Evolutionary conservation across 2,888 invertebrate genomes (phyloP), one percentile per base, ranked within the genome.

Genomic region (Apantesis nais): DNA sequence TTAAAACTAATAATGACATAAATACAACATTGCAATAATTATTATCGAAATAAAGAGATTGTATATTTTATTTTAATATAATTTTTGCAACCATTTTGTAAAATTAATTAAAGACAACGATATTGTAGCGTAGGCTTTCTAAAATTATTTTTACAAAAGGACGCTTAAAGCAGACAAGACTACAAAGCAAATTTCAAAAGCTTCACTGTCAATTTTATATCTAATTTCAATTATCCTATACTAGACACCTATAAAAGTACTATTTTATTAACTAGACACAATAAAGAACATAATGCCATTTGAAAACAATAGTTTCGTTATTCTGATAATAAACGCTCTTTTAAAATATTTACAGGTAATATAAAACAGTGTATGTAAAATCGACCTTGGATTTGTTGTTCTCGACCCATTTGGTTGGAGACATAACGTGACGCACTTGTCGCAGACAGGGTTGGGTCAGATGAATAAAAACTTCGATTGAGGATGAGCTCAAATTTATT

Each of bases 1-100:
- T 96, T 96, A 96, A 96, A 96, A 95, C 96, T 96, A 95, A 92
- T 91, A 90, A 93, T 93, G 92, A 93, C 92, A 93, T 89, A 92
- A 92, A 91, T 93, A 93, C 93, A 93, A 96, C 95, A 96, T 95
- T 89, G 92, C 91, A 86, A 89, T 88, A 81, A 89, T 81, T 88
- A 89, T 86, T 85, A 89, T 85, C 83, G 79, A 90, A 91, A 88
- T 88, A 81, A 90, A 84, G 86, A 86, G 80, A 84, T 85, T 87
- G 58, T 76, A 86, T 86, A 87, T 84, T 85, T 86, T 81, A 86
- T 77, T 70, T 72, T 70, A 67, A 70, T 73, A 78, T 61, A 73
- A 65, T 64, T 66, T 71, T n/a, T 79, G 82, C 84, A 84, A 77
- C 84, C 67, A 79, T 86, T 82, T 67, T 86, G 87, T 88, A 86